phyloP scores from a whole-genome alignment of 2,888 invertebrate species.

The Microdon myrmicae region DNA sequence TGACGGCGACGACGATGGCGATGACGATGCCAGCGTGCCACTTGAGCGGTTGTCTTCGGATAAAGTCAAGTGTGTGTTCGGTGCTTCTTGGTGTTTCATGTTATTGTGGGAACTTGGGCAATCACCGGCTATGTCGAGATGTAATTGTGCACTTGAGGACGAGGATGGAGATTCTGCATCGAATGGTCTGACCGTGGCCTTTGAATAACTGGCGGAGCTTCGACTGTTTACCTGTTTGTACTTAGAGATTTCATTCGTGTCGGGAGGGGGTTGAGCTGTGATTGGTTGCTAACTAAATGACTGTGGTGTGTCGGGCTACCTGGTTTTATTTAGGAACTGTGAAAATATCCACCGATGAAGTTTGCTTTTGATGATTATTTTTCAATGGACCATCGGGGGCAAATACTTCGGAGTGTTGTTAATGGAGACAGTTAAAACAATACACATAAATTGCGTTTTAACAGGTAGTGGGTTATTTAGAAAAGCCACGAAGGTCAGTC shows the following conservation, averaged over 20 bases:
- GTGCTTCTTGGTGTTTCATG: slow-evolving; percentile 4
- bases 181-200: no score
- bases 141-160: slow-evolving; percentile 50
- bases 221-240: no score
- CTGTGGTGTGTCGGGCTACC: slow-evolving; percentile 20
- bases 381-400: no score
- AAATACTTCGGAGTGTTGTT: no score
- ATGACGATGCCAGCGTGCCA: slow-evolving; percentile 4
- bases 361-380: slow-evolving; percentile 36
- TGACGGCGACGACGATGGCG: slow-evolving; percentile 52
- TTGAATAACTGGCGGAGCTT: no score
- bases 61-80: slow-evolving; percentile 2
- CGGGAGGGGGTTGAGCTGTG: slow-evolving; percentile 37
- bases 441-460: no score
- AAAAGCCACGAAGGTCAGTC: no score
- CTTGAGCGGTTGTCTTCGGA: slow-evolving; percentile 3
- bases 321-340: slow-evolving; percentile 37
- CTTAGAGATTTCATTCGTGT: no score
- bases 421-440: no score
- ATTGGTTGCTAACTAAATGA: slow-evolving; percentile 39
- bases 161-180: slow-evolving; percentile 43
- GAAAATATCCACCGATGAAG: slow-evolving; percentile 17
- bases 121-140: slow-evolving; percentile 48
- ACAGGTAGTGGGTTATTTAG: no score
- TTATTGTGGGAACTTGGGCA: slow-evolving; percentile 30